phyloP scores from a whole-genome alignment of 2,113 vertebrate species.

The Leptocoma aspasia region DNA sequence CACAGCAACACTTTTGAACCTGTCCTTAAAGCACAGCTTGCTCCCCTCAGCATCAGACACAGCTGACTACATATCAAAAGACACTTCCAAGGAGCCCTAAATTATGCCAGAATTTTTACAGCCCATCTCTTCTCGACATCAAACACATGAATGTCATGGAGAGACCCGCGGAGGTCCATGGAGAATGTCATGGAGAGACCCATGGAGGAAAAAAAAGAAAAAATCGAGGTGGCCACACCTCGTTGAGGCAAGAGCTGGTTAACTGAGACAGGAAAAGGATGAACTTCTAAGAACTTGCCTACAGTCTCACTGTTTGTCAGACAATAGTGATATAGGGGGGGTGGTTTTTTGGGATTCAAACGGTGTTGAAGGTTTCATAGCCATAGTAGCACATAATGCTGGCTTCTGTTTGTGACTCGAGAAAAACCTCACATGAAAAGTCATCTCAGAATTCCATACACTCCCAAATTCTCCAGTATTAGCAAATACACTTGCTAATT shows the following conservation, averaged over 20 bases:
- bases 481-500: neutral
- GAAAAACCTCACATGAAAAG: neutral
- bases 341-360: neutral
- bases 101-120: neutral
- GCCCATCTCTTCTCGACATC: neutral
- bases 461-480: neutral
- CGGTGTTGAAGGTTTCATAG: neutral
- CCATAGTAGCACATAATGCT: neutral
- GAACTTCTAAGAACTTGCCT: neutral
- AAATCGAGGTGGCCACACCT: neutral
- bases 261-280: neutral
- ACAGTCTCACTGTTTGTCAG: neutral
- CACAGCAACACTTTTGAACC: neutral
- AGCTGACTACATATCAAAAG: neutral
- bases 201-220: neutral
- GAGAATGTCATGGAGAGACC: neutral
- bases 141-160: neutral
- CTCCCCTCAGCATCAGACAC: neutral
- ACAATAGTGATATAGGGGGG: rapidly evolving
- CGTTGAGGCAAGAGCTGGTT: neutral
- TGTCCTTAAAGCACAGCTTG: neutral
- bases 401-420: neutral
- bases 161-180: no score
- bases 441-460: neutral
- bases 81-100: neutral